Percentiles rank a stretch among this genome's conserved stretches.
Conservation (phyloP, 2,797 vertebrate species). For the Cygnus olor region DNA sequence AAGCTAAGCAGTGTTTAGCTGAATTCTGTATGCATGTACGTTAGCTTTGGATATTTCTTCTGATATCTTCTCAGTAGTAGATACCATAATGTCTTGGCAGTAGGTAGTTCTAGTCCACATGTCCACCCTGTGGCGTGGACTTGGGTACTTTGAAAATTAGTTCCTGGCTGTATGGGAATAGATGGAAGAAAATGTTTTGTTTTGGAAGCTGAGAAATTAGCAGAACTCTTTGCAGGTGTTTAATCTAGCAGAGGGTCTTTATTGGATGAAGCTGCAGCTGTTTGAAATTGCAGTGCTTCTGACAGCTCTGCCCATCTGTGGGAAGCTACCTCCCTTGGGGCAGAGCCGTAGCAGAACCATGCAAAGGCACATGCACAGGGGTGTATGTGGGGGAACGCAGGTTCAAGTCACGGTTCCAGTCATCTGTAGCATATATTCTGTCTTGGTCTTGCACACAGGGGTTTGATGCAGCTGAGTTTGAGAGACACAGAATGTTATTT, state of each 20-base stretch:
- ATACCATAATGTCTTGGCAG: neutral
- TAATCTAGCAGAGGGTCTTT: neutral
- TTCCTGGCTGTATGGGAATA: neutral
- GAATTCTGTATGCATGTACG: neutral
- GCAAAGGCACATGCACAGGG: neutral
- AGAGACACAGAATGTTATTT: accelerated
- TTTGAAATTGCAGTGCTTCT: neutral
- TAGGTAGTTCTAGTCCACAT: neutral
- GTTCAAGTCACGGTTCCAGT: no score
- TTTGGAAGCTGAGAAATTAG: neutral
- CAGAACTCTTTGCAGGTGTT: neutral
- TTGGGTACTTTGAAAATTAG: neutral
- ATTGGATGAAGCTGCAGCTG: neutral
- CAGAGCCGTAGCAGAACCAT: accelerated
- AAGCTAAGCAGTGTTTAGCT: neutral
- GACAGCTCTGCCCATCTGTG: neutral
- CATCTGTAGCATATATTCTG: accelerated
- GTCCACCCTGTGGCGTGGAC: neutral
- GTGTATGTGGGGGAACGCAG: accelerated
- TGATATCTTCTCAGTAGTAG: neutral
- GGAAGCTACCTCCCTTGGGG: neutral
- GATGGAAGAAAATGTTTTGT: neutral
- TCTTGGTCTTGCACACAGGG: neutral
- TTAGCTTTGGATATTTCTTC: neutral
- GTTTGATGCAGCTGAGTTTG: neutral